A percentile compares a stretch with the other conserved stretches of the same genome.
Conservation (phyloP, 1,140 invertebrate genomes). For the Frieseomelitta varia region DNA sequence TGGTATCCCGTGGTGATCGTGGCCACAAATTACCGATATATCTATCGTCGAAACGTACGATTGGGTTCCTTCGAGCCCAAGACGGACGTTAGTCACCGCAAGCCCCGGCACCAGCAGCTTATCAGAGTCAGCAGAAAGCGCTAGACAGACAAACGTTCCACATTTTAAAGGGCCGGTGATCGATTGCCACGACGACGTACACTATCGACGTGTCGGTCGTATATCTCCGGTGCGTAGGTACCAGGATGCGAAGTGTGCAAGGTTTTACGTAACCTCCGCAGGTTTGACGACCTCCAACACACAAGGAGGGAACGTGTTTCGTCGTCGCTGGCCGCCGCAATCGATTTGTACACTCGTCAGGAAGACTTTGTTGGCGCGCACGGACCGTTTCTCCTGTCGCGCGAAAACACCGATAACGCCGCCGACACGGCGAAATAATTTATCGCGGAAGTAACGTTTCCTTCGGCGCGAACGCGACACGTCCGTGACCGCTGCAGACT, state of each 20-base stretch:
- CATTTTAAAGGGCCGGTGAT: constrained; percentile 55
- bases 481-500: background rate
- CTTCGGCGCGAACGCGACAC: constrained; percentile 22
- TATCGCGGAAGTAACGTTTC: constrained; percentile 48
- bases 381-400: constrained; percentile 26
- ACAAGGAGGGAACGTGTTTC: constrained; percentile 34
- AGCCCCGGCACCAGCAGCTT: constrained; percentile 4
- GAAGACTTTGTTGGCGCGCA: constrained; percentile 32
- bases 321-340: constrained; percentile 34
- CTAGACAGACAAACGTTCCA: constrained; percentile 50
- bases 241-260: constrained; percentile 32
- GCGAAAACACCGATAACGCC: constrained; percentile 46
- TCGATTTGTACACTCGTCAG: constrained; percentile 59
- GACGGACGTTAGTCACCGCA: constrained; percentile 4
- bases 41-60: background rate
- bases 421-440: constrained; percentile 59
- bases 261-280: constrained; percentile 60
- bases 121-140: constrained; percentile 34
- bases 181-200: constrained; percentile 31
- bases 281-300: constrained; percentile 56
- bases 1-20: background rate
- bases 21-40: background rate
- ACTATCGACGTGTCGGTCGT: constrained; percentile 50
- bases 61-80: background rate
- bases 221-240: constrained; percentile 50